Evolutionary conservation across 2,797 vertebrate genomes (phyloP), one percentile per base, ranked within the genome.

Genomic region (Myotis daubentonii): DNA sequence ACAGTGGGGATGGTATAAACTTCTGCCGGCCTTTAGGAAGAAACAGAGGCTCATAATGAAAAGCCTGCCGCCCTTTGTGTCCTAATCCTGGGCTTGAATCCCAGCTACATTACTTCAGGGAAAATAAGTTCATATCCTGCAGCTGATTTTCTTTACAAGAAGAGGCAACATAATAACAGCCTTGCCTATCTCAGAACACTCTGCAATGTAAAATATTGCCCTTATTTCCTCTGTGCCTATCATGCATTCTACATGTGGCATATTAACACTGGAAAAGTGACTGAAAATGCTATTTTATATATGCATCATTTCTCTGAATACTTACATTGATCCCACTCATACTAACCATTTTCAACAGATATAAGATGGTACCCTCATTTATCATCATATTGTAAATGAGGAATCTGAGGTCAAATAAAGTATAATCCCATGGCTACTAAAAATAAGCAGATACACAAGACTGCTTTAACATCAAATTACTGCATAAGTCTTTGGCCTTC

Each of bases 51-150:
- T 41, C 71, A 82, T 74, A 89, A 89, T 95, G 87, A 95, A 87
- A 94, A 91, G 80, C 60, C 47, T 47, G 28, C n/a, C 88, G n/a
- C 19, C 47, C 44, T 97, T 78, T 83, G 75, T 84, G 49, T 57
- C 78, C 41, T 44, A 86, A 83, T 85, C 60, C 75, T 95, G 87
- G 60, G 36, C 83, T 94, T 91, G 75, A 92, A 80, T 94, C 47
- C 65, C 66, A 96, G 66, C 68, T 94, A 89, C 79, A 55, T 49
- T 94, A 80, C 95, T 96, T 96, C 53, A 87, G 94, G 94, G 94
- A 96, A 94, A 94, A 85, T 95, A 82, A 93, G 84, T 90, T 94
- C 78, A 94, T 82, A 87, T 88, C 47, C 86, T 76, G 25, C 30
- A 92, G 83, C 4, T 91, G 53, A 85, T 96, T 92, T 91, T 95